Percentiles rank a stretch among this genome's conserved stretches.
Evolutionary conservation across 2,797 vertebrate genomes (phyloP).

Genomic region (Telmatherina bonti): DNA sequence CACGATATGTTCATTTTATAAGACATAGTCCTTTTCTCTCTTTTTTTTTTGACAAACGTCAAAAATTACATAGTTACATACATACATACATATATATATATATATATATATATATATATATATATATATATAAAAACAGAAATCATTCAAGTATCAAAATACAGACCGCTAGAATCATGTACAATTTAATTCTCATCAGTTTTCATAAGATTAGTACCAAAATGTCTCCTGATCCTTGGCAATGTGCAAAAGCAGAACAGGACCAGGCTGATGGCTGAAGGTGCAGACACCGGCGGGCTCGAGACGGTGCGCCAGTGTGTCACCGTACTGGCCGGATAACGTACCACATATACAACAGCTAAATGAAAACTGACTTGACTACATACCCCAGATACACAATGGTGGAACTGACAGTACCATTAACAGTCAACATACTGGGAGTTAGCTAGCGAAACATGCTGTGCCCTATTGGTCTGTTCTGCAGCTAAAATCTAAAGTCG

Average conservation of each 20-base stretch:
- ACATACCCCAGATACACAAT: constrained; percentile 64
- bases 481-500: constrained; percentile 53
- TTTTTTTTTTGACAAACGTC: constrained; percentile 82
- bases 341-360: constrained; percentile 65
- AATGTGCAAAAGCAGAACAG: constrained; percentile 86
- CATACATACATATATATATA: constrained; percentile 78
- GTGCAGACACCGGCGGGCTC: constrained; percentile 53
- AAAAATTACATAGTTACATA: constrained; percentile 91
- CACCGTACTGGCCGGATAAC: constrained; percentile 56
- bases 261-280: constrained; percentile 72
- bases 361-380: constrained; percentile 52
- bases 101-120: constrained; percentile 87
- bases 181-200: constrained; percentile 80
- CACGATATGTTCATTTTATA: constrained; percentile 89
- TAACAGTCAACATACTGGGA: constrained; percentile 68
- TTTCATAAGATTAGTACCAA: constrained; percentile 84
- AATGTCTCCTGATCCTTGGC: constrained; percentile 84
- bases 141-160: constrained; percentile 99
- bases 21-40: constrained; percentile 84
- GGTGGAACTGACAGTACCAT: constrained; percentile 64
- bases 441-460: constrained; percentile 59
- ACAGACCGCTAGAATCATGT: constrained; percentile 93
- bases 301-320: constrained; percentile 67
- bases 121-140: constrained; percentile 94
- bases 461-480: constrained; percentile 51